Evolutionary conservation across 2,888 invertebrate genomes (phyloP).

Genomic region (Morpho helenor): DNA sequence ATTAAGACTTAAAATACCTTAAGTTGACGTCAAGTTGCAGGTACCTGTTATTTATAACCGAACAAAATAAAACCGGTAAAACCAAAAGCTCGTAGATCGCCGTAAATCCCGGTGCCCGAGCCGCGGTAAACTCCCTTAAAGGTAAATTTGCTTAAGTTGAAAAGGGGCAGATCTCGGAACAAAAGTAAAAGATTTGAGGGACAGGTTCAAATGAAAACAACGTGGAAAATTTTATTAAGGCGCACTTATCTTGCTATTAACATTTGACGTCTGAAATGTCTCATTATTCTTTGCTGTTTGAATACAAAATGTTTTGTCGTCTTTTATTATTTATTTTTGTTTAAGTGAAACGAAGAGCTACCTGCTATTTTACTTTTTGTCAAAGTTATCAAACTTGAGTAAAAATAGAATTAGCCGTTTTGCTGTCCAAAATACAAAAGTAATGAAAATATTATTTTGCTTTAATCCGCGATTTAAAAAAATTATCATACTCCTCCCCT

Average conservation of each 20-base stretch:
- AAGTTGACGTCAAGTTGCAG: no score
- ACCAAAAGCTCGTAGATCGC: conserved; percentile 62
- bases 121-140: conserved; percentile 65
- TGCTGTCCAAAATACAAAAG: no score
- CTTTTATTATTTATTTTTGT: neutral
- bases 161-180: conserved; percentile 57
- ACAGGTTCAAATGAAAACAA: conserved; percentile 50
- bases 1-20: no score
- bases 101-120: conserved; percentile 61
- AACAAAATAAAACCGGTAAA: conserved; percentile 43
- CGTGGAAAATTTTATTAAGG: neutral
- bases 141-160: conserved; percentile 70
- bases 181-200: conserved; percentile 63
- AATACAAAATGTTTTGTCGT: neutral
- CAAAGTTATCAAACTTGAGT: no score
- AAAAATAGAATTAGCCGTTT: no score
- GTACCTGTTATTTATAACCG: conserved; percentile 3
- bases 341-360: no score
- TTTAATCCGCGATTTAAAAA: no score
- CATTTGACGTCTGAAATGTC: conserved; percentile 23
- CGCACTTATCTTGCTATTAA: conserved; percentile 13
- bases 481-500: no score
- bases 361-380: no score
- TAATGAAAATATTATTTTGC: no score
- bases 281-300: conserved; percentile 39